Evolutionary conservation across 2,797 vertebrate genomes (phyloP).

Genomic region (Sebastiscus tertius): DNA sequence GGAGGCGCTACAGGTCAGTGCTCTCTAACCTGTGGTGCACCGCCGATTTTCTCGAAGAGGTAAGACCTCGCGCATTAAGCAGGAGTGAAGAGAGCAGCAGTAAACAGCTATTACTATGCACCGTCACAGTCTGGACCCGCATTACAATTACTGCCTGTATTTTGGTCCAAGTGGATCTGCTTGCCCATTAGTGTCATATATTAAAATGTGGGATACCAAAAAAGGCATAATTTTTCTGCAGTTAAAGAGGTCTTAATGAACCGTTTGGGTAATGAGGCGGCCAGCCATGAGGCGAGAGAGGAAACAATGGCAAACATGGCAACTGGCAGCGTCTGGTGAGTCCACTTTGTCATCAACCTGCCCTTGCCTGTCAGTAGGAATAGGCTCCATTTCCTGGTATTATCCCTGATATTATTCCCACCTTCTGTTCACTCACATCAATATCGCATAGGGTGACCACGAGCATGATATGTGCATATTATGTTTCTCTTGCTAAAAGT

Average conservation of each 20-base stretch:
- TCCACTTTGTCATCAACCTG: constrained; percentile 56
- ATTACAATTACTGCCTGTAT: constrained; percentile 54
- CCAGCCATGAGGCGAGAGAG: constrained; percentile 31
- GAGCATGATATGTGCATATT: constrained; percentile 43
- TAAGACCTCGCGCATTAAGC: constrained; percentile 42
- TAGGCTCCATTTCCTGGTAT: constrained; percentile 54
- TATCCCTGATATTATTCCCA: constrained; percentile 30
- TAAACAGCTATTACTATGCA: constrained; percentile 75
- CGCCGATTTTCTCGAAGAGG: constrained; percentile 38
- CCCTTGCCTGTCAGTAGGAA: constrained; percentile 43
- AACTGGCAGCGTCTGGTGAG: constrained; percentile 24
- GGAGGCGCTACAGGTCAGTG: constrained; percentile 34
- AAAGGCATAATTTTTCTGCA: constrained; percentile 44
- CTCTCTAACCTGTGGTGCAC: constrained; percentile 41
- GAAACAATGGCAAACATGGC: constrained; percentile 51
- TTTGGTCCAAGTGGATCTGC: constrained; percentile 55
- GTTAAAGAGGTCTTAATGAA: constrained; percentile 69
- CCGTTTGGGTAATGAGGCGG: constrained; percentile 56
- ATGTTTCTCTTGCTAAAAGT: constrained; percentile 41
- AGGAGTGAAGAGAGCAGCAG: constrained; percentile 34
- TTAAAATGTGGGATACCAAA: constrained; percentile 53
- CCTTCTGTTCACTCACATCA: constrained; percentile 45
- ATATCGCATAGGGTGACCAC: constrained; percentile 51
- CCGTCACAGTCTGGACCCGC: constrained; percentile 56
- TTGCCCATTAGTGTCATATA: constrained; percentile 54